Evolutionary conservation across 2,797 vertebrate genomes (phyloP).

Genomic region (Hippopotamyrus pictus): DNA sequence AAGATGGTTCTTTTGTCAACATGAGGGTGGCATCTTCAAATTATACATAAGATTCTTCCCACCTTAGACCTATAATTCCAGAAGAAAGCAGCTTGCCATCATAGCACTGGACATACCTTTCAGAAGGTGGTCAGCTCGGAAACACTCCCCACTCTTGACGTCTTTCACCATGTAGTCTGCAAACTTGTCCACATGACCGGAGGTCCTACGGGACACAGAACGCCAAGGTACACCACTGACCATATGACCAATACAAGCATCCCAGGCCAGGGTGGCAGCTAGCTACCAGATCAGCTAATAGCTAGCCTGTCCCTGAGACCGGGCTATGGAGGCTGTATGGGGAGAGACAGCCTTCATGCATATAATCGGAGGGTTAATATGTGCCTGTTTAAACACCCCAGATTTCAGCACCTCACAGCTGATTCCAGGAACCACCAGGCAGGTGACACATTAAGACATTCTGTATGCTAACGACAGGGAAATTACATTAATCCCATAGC

Average conservation of each 20-base stretch:
- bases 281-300: background rate
- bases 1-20: slow-evolving; percentile 16
- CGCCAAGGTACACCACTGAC: background rate
- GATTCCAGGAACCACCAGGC: slow-evolving; percentile 59
- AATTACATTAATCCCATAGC: background rate
- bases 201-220: slow-evolving; percentile 68
- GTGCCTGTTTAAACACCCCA: slow-evolving; percentile 51
- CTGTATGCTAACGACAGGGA: background rate
- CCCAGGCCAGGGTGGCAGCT: background rate
- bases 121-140: slow-evolving; percentile 92
- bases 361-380: slow-evolving; percentile 56
- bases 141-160: slow-evolving; percentile 94
- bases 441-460: background rate
- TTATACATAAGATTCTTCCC: background rate
- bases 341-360: slow-evolving; percentile 52
- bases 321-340: slow-evolving; percentile 58
- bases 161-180: slow-evolving; percentile 99
- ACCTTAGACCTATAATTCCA: background rate
- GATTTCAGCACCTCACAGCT: slow-evolving; percentile 47
- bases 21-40: background rate
- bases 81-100: background rate
- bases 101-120: slow-evolving; percentile 68
- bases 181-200: slow-evolving; percentile 97
- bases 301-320: slow-evolving; percentile 54
- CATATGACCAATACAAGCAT: background rate